These are phyloP conservation scores for Pangasius larnaudii DNA, from an alignment of 2,797 vertebrate genomes.

Conservation along the genomic window DNA sequence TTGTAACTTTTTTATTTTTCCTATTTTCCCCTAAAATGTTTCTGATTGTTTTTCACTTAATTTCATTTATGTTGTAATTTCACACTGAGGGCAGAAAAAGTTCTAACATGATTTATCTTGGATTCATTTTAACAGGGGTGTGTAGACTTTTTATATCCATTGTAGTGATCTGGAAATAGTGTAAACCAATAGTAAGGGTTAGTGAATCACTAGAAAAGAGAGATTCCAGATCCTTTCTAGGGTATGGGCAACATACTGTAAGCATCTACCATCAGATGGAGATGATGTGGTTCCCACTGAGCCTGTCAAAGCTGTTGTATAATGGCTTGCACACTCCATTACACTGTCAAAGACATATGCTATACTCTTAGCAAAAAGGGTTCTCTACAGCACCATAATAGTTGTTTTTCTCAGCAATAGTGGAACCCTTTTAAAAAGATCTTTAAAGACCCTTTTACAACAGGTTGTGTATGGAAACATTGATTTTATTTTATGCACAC, in stretches of 20 bases:
- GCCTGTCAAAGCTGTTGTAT: conserved; percentile 24
- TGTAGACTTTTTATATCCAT: no score
- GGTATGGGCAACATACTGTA: not conserved
- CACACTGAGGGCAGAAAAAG: no score
- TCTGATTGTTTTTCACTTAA: no score
- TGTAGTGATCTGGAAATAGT: not conserved
- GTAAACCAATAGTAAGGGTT: not conserved
- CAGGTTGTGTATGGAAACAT: not conserved
- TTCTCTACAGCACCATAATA: not conserved
- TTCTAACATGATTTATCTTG: no score
- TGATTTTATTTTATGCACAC: not conserved
- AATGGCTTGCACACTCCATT: conserved; percentile 73
- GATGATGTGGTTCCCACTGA: conserved; percentile 33
- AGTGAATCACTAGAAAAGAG: not conserved
- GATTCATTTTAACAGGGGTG: no score
- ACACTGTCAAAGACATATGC: conserved; percentile 89
- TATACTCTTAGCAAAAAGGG: conserved; percentile 44
- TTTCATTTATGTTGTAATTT: no score
- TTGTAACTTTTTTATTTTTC: no score
- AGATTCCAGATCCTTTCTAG: not conserved
- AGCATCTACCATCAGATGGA: conserved; percentile 39
- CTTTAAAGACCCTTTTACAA: not conserved
- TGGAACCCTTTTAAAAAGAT: not conserved
- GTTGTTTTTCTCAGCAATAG: not conserved
- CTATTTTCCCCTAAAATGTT: no score